Percentiles rank a stretch among this genome's conserved stretches.
Evolutionary conservation across 2,888 invertebrate species (phyloP).

Genomic region (Torymus auratus): DNA sequence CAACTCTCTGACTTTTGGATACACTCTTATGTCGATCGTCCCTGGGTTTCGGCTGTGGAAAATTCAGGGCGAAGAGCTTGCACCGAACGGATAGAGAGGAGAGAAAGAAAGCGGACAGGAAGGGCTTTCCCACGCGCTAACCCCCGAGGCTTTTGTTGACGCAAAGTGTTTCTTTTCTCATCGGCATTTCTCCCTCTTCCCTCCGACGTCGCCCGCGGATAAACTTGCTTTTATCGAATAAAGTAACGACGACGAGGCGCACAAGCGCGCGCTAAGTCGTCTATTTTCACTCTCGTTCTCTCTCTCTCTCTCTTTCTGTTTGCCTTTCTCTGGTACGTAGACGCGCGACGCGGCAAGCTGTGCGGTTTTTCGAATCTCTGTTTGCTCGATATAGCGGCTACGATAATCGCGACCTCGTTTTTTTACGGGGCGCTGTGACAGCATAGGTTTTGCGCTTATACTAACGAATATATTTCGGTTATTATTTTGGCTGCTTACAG

Average conservation of each 20-base stretch:
- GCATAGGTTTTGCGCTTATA: too few species aligned
- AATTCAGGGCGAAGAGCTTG: slow-evolving; percentile 15
- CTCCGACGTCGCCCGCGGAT: slow-evolving; percentile 15
- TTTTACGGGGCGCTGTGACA: neutral
- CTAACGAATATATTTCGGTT: too few species aligned
- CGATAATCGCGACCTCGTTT: neutral
- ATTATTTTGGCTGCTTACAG: too few species aligned
- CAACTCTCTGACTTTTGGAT: too few species aligned
- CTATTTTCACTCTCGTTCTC: slow-evolving; percentile 26
- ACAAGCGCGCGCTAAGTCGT: slow-evolving; percentile 4
- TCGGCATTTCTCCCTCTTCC: neutral
- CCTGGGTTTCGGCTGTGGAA: neutral
- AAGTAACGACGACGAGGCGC: slow-evolving; percentile 19
- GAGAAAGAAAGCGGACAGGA: neutral
- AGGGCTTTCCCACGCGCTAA: neutral
- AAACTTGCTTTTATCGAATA: slow-evolving; percentile 50
- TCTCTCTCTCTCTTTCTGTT: slow-evolving; percentile 19
- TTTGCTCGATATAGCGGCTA: neutral
- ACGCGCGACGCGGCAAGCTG: neutral
- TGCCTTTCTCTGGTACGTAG: neutral
- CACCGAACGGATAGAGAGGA: neutral
- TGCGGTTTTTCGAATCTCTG: neutral
- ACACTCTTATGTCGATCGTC: neutral
- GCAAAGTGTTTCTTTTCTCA: slow-evolving; percentile 35
- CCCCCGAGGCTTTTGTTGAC: slow-evolving; percentile 31